phyloP scores from a whole-genome alignment of 92 coral and sea anemone genomes.

The Paragorgia papillata region DNA sequence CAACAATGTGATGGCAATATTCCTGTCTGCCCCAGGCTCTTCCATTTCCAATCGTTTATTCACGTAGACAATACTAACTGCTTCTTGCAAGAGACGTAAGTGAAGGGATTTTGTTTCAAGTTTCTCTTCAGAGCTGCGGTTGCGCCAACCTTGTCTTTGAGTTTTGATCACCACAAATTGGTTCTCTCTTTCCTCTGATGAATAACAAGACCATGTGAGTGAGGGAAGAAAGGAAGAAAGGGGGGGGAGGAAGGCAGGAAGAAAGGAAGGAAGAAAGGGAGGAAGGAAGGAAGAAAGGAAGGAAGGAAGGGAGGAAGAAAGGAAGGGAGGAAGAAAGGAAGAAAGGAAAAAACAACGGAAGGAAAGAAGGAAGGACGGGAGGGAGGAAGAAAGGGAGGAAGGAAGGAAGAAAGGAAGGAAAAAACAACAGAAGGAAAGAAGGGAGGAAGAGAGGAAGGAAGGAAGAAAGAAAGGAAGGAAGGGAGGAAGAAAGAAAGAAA shows the following conservation, averaged over 20 bases:
- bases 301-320: too few relatives aligned
- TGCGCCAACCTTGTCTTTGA: conserved; percentile 92
- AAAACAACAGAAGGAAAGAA: too few relatives aligned
- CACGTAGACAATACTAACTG: conserved; percentile 81
- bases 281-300: too few relatives aligned
- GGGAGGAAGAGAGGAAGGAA: too few relatives aligned
- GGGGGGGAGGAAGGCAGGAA: too few relatives aligned
- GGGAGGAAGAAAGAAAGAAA: too few relatives aligned
- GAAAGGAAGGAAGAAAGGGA: too few relatives aligned
- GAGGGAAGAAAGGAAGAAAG: not conserved
- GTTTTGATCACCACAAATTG: conserved; percentile 87
- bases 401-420: too few relatives aligned
- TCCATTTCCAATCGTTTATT: conserved; percentile 75
- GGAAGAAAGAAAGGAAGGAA: not conserved
- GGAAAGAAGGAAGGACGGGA: not conserved
- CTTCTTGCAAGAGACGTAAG: conserved; percentile 80
- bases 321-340: too few relatives aligned
- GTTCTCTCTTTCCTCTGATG: conserved; percentile 84
- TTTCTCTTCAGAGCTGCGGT: conserved; percentile 76
- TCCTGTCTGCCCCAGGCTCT: conserved; percentile 66
- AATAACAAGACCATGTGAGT: not conserved
- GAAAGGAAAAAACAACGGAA: too few relatives aligned
- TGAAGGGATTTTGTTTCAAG: conserved; percentile 70
- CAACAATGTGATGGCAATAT: conserved; percentile 71
- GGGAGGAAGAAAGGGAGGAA: not conserved